These are phyloP conservation scores for Poliocrania exsul DNA, from an alignment of 2,797 vertebrate species.

Conservation along the genomic window DNA sequence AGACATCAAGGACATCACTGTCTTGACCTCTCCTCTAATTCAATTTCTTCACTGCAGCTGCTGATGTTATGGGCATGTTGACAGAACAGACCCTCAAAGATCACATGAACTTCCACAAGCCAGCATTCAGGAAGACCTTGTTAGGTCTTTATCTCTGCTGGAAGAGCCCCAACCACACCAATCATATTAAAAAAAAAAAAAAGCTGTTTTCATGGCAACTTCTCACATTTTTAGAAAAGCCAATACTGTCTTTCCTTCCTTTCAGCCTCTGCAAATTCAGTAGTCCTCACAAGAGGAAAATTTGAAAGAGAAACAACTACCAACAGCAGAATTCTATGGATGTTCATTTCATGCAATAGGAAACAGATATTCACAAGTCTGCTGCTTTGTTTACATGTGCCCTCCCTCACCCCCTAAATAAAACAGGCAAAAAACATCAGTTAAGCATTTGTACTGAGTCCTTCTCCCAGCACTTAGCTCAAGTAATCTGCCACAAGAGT, in stretches of 20 bases:
- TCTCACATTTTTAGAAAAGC: not conserved
- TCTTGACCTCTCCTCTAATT: not conserved
- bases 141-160: constrained; percentile 9
- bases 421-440: not conserved
- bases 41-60: constrained; percentile 29
- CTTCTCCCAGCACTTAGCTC: not conserved
- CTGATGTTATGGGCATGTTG: not conserved
- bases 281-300: not conserved
- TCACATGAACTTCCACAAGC: not conserved
- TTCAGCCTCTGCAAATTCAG: not conserved
- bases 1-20: not conserved
- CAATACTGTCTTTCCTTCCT: not conserved
- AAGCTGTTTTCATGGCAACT: not conserved
- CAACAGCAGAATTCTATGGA: not conserved
- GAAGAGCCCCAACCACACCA: not conserved
- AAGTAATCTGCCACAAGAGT: not conserved
- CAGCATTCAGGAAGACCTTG: constrained; percentile 1
- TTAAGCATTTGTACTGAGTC: not conserved
- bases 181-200: not conserved
- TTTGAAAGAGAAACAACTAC: not conserved
- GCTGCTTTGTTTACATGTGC: not conserved
- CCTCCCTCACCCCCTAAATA: not conserved
- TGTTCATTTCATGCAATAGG: not conserved
- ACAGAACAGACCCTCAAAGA: constrained; percentile 24
- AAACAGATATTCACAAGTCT: constrained; percentile 19